Base-by-base conservation (phyloP, 2,113 vertebrate genomes). In the Cryptomyrus ogoouensis region DNA sequence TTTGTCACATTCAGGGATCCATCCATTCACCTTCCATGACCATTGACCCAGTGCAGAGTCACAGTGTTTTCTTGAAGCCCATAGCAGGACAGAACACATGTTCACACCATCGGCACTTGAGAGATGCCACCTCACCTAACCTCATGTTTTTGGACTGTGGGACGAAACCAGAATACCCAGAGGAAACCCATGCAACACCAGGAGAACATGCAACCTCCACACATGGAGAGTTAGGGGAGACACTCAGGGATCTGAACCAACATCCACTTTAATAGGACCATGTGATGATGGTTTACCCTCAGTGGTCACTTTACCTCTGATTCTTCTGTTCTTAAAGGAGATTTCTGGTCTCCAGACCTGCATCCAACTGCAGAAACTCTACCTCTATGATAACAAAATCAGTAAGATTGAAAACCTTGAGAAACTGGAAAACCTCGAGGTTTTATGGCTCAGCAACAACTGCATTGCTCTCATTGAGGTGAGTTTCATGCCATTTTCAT, bases 371-470 rank as follows among this genome's bases (percentile, higher is more conserved):
- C 92, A 96, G 94, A 98, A 96, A 90, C 90, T 97, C 31, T 96
- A 94, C 93, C 95, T 97, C 44, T 97, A 97, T 93, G 96, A 96
- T 90, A 98, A 96, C 94, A 93, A 95, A 90, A 97, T 97, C 92
- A 93, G 91, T 88, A 93, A 92, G 90, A 97, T 92, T 92, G 93
- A 96, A 91, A 96, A 96, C 92, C 91, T 96, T 90, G 95, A 97
- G 88, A 89, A 88, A 90, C 94, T 95, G 90, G 91, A 89, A 4
- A 95, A 93, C 83, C 90, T 97, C 52, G 91, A 94, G 46, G 90
- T 97, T 31, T 86, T 97, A 87, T 97, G 96, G 94, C 94, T 98
- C 90, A 98, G 96, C 93, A 96, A 96, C 85, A 98, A 97, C 92
- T 77, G 90, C 90, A 97, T 97, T 92, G 94, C 93, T 87, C 93